phyloP scores from a whole-genome alignment of 2,888 invertebrate species.

The Himalopsyche anomala region DNA sequence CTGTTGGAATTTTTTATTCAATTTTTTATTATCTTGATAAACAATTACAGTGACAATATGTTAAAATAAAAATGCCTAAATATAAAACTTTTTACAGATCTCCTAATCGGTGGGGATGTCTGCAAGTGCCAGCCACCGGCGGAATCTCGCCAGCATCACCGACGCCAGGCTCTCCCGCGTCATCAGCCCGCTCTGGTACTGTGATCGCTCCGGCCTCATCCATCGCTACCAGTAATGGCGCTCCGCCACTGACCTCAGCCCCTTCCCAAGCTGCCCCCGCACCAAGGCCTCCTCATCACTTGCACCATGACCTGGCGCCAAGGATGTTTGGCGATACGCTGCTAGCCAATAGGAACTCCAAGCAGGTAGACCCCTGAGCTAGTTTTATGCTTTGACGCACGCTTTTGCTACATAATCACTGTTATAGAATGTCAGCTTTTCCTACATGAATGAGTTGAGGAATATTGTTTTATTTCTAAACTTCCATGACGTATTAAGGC shows the following conservation, averaged over 20 bases:
- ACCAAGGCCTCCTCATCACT: constrained; percentile 71
- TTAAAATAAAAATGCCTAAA: too few relatives aligned
- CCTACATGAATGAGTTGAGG: too few relatives aligned
- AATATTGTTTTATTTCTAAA: too few relatives aligned
- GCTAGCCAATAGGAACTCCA: constrained; percentile 65
- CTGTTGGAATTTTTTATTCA: too few relatives aligned
- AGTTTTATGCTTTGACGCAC: constrained; percentile 9
- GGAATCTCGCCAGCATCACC: constrained; percentile 54
- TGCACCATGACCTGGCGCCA: constrained; percentile 77
- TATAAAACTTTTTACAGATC: constrained; percentile 68
- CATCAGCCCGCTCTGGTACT: constrained; percentile 70
- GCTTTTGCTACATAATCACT: neutral
- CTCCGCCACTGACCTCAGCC: constrained; percentile 68
- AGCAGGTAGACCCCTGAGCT: constrained; percentile 62
- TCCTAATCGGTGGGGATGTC: constrained; percentile 74
- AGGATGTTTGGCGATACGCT: constrained; percentile 86
- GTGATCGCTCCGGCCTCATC: constrained; percentile 72
- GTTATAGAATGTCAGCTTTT: too few relatives aligned
- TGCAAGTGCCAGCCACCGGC: constrained; percentile 45
- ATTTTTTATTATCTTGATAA: too few relatives aligned
- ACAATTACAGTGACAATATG: too few relatives aligned
- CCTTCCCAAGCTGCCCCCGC: constrained; percentile 68
- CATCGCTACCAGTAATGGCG: neutral
- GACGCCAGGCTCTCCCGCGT: constrained; percentile 70
- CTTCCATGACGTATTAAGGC: too few relatives aligned